Conservation (phyloP, 2,888 invertebrate species). For the Diachrysia chrysitis region DNA sequence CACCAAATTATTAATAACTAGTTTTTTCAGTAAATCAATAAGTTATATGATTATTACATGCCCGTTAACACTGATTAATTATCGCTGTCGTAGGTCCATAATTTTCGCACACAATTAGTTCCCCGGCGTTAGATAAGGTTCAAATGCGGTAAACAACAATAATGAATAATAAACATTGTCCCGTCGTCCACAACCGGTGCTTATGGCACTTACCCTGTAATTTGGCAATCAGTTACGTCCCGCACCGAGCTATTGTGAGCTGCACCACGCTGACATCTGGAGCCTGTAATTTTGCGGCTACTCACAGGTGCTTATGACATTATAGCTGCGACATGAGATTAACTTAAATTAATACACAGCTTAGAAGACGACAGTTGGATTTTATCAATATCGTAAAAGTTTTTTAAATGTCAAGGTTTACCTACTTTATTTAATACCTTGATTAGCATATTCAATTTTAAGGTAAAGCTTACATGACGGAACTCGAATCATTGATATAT, state of each 20-base stretch:
- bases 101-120: conserved; percentile 56
- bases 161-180: conserved; percentile 70
- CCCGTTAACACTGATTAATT: conserved; percentile 50
- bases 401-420: conserved; percentile 1
- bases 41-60: conserved; percentile 28
- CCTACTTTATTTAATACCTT: conserved; percentile 2
- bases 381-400: conserved; percentile 39
- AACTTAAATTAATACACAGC: conserved; percentile 62
- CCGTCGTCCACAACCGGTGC: conserved; percentile 70
- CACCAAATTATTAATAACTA: conserved; percentile 34
- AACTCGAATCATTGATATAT: neutral
- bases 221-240: conserved; percentile 80
- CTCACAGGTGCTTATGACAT: conserved; percentile 80
- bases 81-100: conserved; percentile 56
- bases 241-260: conserved; percentile 74
- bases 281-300: conserved; percentile 86
- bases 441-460: conserved; percentile 7
- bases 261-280: conserved; percentile 76
- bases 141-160: conserved; percentile 69
- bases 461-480: neutral
- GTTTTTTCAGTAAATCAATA: conserved; percentile 40
- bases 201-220: conserved; percentile 86
- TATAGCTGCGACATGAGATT: conserved; percentile 67
- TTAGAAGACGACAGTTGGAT: conserved; percentile 64
- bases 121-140: conserved; percentile 59